Evolutionary conservation across 2,888 invertebrate species (phyloP).

Genomic region (Melanostoma mellinum): DNA sequence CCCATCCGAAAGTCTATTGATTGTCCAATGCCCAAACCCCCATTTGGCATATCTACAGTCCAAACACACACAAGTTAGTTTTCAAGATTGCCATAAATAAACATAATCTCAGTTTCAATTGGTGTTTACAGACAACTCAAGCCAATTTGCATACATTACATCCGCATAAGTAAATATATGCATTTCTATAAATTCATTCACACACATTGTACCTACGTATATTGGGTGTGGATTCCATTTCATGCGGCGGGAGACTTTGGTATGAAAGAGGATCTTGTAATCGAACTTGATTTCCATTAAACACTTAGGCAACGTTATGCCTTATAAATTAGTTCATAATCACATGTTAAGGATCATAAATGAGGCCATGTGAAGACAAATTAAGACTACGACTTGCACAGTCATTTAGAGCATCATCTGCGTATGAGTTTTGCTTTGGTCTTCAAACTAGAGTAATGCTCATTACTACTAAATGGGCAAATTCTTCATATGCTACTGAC

Average conservation of each 20-base stretch:
- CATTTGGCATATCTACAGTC: no score
- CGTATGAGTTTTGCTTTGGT: background rate
- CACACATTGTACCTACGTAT: background rate
- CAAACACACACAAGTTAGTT: background rate
- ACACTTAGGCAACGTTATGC: constrained; percentile 49
- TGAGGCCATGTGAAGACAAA: background rate
- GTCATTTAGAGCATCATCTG: constrained; percentile 21
- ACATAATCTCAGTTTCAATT: constrained; percentile 55
- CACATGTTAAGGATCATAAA: constrained; percentile 41
- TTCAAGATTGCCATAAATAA: constrained; percentile 47
- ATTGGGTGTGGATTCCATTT: background rate
- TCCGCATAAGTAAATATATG: constrained; percentile 50
- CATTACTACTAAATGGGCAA: no score
- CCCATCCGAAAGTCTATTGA: no score
- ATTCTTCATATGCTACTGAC: no score
- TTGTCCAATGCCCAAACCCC: no score
- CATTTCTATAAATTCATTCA: background rate
- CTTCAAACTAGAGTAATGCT: no score
- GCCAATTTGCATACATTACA: constrained; percentile 64
- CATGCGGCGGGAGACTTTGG: background rate
- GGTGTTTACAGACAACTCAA: constrained; percentile 59
- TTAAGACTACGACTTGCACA: background rate
- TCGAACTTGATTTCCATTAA: constrained; percentile 57
- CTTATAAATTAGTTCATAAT: constrained; percentile 50
- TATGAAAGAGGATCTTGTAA: constrained; percentile 36